These are phyloP conservation scores for Daphoenositta chrysoptera DNA, from an alignment of 2,113 vertebrate species.

Conservation along the genomic window DNA sequence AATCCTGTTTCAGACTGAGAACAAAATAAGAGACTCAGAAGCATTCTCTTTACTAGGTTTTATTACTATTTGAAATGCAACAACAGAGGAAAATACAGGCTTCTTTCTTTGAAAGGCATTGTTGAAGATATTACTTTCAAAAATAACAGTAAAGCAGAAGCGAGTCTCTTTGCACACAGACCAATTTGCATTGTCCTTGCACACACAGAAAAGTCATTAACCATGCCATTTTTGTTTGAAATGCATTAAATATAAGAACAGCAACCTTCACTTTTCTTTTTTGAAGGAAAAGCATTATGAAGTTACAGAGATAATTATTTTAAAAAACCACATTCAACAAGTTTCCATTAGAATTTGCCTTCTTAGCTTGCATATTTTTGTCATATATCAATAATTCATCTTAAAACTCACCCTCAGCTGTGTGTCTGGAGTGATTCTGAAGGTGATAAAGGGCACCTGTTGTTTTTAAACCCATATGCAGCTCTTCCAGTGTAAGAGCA, in stretches of 20 bases:
- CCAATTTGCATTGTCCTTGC: not conserved
- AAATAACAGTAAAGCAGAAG: not conserved
- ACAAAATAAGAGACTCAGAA: not conserved
- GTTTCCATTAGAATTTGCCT: not conserved
- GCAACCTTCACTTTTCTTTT: not conserved
- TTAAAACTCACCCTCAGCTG: not conserved
- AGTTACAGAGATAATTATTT: not conserved
- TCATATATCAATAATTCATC: not conserved
- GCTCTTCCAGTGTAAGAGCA: not conserved
- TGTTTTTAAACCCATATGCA: not conserved
- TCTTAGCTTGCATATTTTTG: not conserved
- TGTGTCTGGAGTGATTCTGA: not conserved
- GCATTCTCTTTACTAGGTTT: not conserved
- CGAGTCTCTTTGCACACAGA: not conserved
- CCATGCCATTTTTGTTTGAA: not conserved
- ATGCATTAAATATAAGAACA: not conserved
- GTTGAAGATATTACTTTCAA: not conserved
- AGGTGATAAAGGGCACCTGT: not conserved
- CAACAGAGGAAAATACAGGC: rapidly evolving
- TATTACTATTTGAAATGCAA: not conserved
- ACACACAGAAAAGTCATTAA: not conserved
- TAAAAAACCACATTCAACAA: not conserved
- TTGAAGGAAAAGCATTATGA: not conserved
- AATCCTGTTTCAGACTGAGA: not conserved
- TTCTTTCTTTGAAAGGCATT: not conserved